A percentile compares a stretch with the other conserved stretches of the same genome.
Evolutionary conservation across 2,888 invertebrate species (phyloP).

Genomic region (Phyto melanocephala): DNA sequence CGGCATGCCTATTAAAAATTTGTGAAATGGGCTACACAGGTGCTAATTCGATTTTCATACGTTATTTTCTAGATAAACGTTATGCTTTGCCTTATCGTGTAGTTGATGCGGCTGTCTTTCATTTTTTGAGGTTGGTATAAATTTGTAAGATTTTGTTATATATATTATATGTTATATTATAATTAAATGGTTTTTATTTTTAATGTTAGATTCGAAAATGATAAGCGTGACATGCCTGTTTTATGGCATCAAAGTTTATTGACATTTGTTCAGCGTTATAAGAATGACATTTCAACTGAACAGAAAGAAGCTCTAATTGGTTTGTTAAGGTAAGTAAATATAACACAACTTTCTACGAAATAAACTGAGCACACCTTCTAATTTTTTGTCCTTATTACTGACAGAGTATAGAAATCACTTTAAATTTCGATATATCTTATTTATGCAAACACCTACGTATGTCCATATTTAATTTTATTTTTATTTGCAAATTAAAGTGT

Average conservation of each 20-base stretch:
- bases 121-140: conserved; percentile 88
- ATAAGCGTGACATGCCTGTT: conserved; percentile 92
- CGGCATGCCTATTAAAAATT: conserved; percentile 95
- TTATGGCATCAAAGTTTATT: conserved; percentile 98
- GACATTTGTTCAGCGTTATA: conserved; percentile 96
- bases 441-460: background rate
- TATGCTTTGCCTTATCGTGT: conserved; percentile 98
- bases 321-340: conserved; percentile 80
- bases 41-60: conserved; percentile 95
- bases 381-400: too few relatives aligned
- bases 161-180: conserved; percentile 18
- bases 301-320: conserved; percentile 92
- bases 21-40: conserved; percentile 99
- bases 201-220: conserved; percentile 86
- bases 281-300: conserved; percentile 94
- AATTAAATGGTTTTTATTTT: conserved; percentile 27
- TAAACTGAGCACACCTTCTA: too few relatives aligned
- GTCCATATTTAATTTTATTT: too few relatives aligned
- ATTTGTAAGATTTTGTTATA: conserved; percentile 13
- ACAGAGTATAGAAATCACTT: too few relatives aligned
- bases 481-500: too few relatives aligned
- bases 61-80: conserved; percentile 97
- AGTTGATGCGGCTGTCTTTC: conserved; percentile 95
- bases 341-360: too few relatives aligned
- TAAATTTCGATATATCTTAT: too few relatives aligned